These are phyloP conservation scores for Eremobia ochroleuca DNA, from an alignment of 2,888 invertebrate species.

Conservation along the genomic window DNA sequence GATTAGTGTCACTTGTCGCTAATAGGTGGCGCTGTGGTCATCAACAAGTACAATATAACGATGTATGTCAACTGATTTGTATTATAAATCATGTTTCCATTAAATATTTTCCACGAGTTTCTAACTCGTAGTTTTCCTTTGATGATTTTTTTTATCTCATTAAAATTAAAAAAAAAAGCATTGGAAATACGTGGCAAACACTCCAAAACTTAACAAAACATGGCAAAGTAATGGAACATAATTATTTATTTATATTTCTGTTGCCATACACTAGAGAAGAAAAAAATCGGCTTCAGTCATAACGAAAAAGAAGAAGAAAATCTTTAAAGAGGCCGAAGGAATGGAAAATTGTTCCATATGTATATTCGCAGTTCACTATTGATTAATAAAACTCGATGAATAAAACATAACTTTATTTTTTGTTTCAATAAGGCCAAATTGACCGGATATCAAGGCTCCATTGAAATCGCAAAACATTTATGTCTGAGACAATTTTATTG, in stretches of 20 bases:
- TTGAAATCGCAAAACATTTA: neutral
- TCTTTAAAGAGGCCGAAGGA: neutral
- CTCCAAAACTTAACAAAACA: neutral
- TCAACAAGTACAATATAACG: too few species aligned
- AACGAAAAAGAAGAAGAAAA: neutral
- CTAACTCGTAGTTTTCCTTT: neutral
- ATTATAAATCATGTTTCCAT: neutral
- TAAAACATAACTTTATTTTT: neutral
- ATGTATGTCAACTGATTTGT: neutral
- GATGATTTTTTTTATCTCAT: neutral
- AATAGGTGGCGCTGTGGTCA: neutral
- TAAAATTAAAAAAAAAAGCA: too few species aligned
- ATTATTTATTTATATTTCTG: neutral
- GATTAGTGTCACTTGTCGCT: neutral
- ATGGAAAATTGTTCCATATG: neutral
- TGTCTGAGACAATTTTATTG: neutral
- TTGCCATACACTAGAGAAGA: neutral
- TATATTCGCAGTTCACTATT: neutral
- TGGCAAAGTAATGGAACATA: neutral
- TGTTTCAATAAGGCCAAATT: neutral
- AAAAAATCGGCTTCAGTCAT: neutral
- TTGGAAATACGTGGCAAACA: neutral
- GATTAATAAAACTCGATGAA: slow-evolving; percentile 1
- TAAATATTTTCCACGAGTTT: neutral
- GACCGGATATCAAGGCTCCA: neutral